Evolutionary conservation across 2,888 invertebrate genomes (phyloP), one percentile per base, ranked within the genome.

Genomic region (Ferrisia virgata): DNA sequence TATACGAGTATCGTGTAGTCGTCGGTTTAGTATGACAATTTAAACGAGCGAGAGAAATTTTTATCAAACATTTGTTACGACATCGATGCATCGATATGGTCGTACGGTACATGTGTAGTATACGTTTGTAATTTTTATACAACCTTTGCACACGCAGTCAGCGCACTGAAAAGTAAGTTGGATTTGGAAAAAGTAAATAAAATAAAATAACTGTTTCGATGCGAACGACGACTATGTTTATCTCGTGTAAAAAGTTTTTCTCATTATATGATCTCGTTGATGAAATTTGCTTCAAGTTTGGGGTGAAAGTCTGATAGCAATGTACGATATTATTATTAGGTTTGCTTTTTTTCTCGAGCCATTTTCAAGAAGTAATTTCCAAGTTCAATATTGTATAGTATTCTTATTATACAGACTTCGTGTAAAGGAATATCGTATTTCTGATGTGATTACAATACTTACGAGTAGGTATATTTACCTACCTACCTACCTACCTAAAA

Each of bases 321-420:
- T 64, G 58, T 28, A 28, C n/a, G n/a, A n/a, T n/a, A n/a, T 64
- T 64, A 64, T 64, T 47, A 47, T 47, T 47, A 47, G 2, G 11
- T 43, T 47, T 47, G n/a, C n/a, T 64, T 64, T 64, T 64, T 28
- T n/a, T n/a, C n/a, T n/a, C n/a, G n/a, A n/a, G 58, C 11, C 28
- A 9, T 64, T 4, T 64, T 64, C n/a, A 11, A 64, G 58, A 64
- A 64, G 58, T 64, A 64, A 64, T 64, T 64, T 64, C 47, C 58
- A 64, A 64, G 58, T 64, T 64, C 58, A 64, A 64, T 64, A 64
- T 64, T 4, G 58, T 64, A 64, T n/a, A n/a, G n/a, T n/a, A n/a
- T 28, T 64, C 28, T 64, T 28, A 64, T 64, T 64, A 64, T 64
- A n/a, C n/a, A 64, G 28, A 64, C 11, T 64, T n/a, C 22, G 8